A percentile compares a stretch with the other conserved stretches of the same genome.
These are phyloP conservation scores for Polymixis lichenea DNA, from an alignment of 2,888 invertebrate species.

Conservation along the genomic window DNA sequence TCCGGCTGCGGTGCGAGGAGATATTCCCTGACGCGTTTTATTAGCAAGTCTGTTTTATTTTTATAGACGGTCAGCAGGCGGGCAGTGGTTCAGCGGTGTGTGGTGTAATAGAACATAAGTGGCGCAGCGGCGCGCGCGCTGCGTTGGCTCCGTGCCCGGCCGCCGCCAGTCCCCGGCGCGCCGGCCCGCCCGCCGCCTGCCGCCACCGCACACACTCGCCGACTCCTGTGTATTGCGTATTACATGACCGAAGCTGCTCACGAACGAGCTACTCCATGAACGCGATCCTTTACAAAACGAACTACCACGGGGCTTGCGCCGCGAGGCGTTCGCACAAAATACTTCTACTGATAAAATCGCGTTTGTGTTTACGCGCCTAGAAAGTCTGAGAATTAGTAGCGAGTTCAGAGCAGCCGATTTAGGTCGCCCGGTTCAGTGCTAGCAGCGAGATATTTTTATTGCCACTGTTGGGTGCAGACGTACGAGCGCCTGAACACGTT, in stretches of 20 bases:
- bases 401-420: slow-evolving; percentile 83
- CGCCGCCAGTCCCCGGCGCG: slow-evolving; percentile 85
- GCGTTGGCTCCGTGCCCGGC: slow-evolving; percentile 86
- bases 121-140: slow-evolving; percentile 77
- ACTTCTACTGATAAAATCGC: slow-evolving; percentile 64
- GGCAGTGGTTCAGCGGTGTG: slow-evolving; percentile 75
- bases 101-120: slow-evolving; percentile 86
- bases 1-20: slow-evolving; percentile 64
- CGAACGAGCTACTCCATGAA: slow-evolving; percentile 45
- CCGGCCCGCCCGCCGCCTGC: slow-evolving; percentile 78
- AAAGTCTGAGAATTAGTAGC: slow-evolving; percentile 76
- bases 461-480: slow-evolving; percentile 86
- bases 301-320: slow-evolving; percentile 28
- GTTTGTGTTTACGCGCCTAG: slow-evolving; percentile 73
- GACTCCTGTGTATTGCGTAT: slow-evolving; percentile 52
- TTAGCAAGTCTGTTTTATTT: slow-evolving; percentile 82
- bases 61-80: slow-evolving; percentile 77
- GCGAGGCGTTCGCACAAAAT: slow-evolving; percentile 58
- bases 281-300: slow-evolving; percentile 31
- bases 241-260: slow-evolving; percentile 53
- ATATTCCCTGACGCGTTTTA: slow-evolving; percentile 73
- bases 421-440: slow-evolving; percentile 89
- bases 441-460: slow-evolving; percentile 90
- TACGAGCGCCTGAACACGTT: slow-evolving; percentile 83
- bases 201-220: slow-evolving; percentile 40